Evolutionary conservation across 2,113 vertebrate species (phyloP), one percentile per base, ranked within the genome.

Genomic region (Takifugu bimaculatus): DNA sequence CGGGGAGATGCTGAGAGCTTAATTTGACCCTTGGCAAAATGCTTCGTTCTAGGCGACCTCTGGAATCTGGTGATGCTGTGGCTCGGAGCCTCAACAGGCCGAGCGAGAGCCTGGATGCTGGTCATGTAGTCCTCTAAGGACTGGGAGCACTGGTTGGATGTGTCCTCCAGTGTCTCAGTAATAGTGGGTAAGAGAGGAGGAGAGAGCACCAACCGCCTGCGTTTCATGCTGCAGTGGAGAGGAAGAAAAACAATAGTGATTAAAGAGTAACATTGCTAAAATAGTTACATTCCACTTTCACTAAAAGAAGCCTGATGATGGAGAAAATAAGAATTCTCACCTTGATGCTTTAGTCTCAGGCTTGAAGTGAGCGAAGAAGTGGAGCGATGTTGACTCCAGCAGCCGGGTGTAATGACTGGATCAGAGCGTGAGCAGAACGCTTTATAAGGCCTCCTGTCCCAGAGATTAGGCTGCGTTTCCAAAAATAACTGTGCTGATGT

Each of bases 21-120:
- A 50, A 84, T 74, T 56, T 85, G 72, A 64, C 74, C 65, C 75
- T 90, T 92, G 50, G 84, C 81, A 70, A 87, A 72, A 47, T 82
- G 80, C 15, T 84, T 63, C 1, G 75, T 72, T 63, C 88, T 82
- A 42, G 73, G 82, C n/a, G 78, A 54, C 69, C 83, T 82, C 50
- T 82, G 82, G 26, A 85, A 70, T 57, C 89, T 78, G 61, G 85
- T 79, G 1, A 87, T 88, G 32, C 88, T 84, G 0, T 65, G 85
- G 72, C 77, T 77, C 4, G 65, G 70, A 32, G 65, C 59, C 14
- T 80, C 80, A 1, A 7, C 61, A 0, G 91, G 80, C 4, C 77
- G 28, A 13, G 91, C 91, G 4, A 92, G 83, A n/a, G 89, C 87
- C 77, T 88, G 88, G 54, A 92, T 91, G 7, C 90, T 88, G 51